These are phyloP conservation scores for Chromobotia macracanthus DNA, from an alignment of 2,797 vertebrate genomes.

Conservation along the genomic window DNA sequence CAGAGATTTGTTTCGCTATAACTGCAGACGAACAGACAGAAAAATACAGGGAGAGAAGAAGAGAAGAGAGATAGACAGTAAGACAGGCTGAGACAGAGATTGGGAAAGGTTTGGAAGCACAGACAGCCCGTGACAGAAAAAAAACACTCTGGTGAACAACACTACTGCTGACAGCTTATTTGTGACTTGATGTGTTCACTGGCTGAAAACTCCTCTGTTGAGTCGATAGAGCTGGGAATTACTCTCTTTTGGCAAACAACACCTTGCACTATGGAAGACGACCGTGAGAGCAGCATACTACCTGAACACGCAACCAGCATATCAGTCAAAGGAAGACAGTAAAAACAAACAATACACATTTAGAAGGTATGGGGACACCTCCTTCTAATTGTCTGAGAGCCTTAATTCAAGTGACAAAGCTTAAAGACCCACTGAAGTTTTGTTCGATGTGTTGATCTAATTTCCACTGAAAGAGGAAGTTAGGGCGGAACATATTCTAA, in stretches of 20 bases:
- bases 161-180: constrained; percentile 67
- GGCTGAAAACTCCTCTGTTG: constrained; percentile 64
- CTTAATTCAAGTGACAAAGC: too few species aligned
- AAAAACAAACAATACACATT: not conserved
- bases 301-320: constrained; percentile 23
- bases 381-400: too few species aligned
- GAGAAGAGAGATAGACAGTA: constrained; percentile 10
- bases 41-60: constrained; percentile 47
- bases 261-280: constrained; percentile 39
- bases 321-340: constrained; percentile 35
- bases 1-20: not conserved
- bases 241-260: constrained; percentile 63
- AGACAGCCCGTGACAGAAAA: constrained; percentile 52
- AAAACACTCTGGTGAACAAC: constrained; percentile 56
- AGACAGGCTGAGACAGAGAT: constrained; percentile 32
- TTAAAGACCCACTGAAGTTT: too few species aligned
- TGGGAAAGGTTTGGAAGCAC: constrained; percentile 51
- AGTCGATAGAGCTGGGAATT: constrained; percentile 68
- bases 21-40: constrained; percentile 48
- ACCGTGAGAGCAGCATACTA: constrained; percentile 29
- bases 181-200: constrained; percentile 59
- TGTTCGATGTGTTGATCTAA: too few species aligned
- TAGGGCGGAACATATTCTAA: too few species aligned
- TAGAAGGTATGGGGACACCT: not conserved
- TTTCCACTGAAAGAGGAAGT: too few species aligned